Percentiles rank a stretch among this genome's conserved stretches.
Conservation (phyloP, 2,113 vertebrate genomes). For the Hyperopisus bebe region DNA sequence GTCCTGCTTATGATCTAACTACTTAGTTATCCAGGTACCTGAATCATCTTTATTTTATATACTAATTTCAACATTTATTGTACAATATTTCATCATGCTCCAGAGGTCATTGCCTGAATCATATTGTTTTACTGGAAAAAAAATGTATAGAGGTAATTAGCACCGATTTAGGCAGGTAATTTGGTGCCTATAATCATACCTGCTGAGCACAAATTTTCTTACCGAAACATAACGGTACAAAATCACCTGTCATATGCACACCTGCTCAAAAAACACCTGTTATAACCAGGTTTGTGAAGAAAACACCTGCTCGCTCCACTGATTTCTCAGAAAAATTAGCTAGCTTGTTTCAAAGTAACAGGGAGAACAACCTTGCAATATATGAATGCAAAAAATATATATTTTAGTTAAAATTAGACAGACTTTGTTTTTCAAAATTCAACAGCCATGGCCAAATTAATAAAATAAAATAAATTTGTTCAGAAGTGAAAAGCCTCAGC, state of each 20-base stretch:
- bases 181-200: background rate
- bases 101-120: background rate
- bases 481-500: background rate
- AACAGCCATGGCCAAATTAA: background rate
- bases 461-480: background rate
- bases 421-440: background rate
- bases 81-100: background rate
- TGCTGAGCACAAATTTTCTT: background rate
- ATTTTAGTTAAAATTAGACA: background rate
- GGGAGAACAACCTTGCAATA: background rate
- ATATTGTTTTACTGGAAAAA: background rate
- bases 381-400: background rate
- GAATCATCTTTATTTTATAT: background rate
- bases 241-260: background rate
- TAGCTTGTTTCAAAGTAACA: background rate
- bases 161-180: background rate
- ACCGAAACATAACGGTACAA: background rate
- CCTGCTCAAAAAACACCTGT: background rate
- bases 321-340: background rate
- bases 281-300: background rate
- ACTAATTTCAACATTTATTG: background rate
- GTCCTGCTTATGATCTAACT: background rate
- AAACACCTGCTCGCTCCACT: background rate
- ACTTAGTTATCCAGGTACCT: background rate
- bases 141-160: conserved; percentile 6